Base-by-base conservation (phyloP, 2,797 vertebrate genomes). In the Enteromius afrohamiltoni region DNA sequence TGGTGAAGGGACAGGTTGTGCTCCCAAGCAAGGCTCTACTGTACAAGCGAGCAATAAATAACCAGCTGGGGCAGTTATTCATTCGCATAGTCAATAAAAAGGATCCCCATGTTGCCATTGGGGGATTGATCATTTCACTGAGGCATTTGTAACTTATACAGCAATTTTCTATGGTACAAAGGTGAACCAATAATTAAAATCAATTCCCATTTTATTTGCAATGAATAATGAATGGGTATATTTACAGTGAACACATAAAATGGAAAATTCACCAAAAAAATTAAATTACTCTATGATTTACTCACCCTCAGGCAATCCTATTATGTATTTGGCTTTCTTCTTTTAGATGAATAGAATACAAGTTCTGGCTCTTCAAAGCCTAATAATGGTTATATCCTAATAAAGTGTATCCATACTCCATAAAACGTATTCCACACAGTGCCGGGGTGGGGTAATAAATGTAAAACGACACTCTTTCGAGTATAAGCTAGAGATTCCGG, bases 31-130 rank as follows among this genome's bases (percentile, higher is more conserved):
- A 83, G 85, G 79, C 86, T 83, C 84, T 85, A 86, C 87, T 88
- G 90, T 83, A 89, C 85, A 89, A 91, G 80, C 40, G 51, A 62
- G 69, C 79, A 58, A 85, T 86, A 87, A 93, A 92, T 86, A 88
- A 89, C 85, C 88, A 91, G 85, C 83, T 77, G 37, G 87, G n/a
- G 90, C 88, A 89, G 88, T 92, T 93, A 51, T 90, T 90, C 8
- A 82, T 84, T 88, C 81, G 29, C 87, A 84, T 86, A 91, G 90
- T 92, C 89, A 90, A 91, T 90, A 88, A 86, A 79, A 68, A 88
- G 70, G 70, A 86, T 62, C 53, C 80, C 69, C 23, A 70, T 29
- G 67, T 78, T 68, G 73, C 84, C 62, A 81, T 47, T 74, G 70
- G 79, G 51, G 71, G 60, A 79, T 29, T 86, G 71, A 82, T 69